phyloP scores from a whole-genome alignment of 2,113 vertebrate genomes.

The Channa maculata region DNA sequence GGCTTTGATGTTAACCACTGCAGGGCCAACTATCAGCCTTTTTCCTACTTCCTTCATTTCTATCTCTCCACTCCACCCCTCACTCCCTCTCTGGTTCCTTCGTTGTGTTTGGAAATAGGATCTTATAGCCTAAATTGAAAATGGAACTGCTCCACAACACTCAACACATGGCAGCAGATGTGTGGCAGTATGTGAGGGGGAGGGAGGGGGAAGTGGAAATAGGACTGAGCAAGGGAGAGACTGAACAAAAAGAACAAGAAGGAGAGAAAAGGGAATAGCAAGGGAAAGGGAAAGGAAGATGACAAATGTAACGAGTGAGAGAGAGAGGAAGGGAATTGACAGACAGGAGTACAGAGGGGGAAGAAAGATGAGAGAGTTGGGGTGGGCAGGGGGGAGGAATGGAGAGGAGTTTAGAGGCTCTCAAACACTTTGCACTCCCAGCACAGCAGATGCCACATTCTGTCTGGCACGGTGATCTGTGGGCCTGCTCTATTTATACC shows the following conservation, averaged over 20 bases:
- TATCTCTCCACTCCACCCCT: not conserved
- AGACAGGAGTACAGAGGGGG: constrained; percentile 22
- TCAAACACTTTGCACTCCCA: constrained; percentile 79
- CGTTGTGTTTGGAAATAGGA: constrained; percentile 71
- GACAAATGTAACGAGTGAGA: constrained; percentile 13
- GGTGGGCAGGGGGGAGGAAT: constrained; percentile 49
- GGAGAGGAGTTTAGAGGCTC: constrained; percentile 69
- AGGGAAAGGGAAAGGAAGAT: constrained; percentile 19
- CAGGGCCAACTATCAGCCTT: constrained; percentile 25
- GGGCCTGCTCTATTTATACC: constrained; percentile 81
- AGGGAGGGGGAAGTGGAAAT: constrained; percentile 25
- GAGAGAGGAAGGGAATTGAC: constrained; percentile 7
- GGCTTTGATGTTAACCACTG: constrained; percentile 59
- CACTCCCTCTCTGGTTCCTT: constrained; percentile 3
- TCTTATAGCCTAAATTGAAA: constrained; percentile 65
- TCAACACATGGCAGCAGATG: constrained; percentile 79
- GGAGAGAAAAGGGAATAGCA: constrained; percentile 2
- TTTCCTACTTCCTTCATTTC: constrained; percentile 24
- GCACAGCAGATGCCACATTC: constrained; percentile 83
- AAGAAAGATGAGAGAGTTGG: constrained; percentile 45
- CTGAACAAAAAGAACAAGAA: not conserved
- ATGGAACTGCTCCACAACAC: constrained; percentile 52
- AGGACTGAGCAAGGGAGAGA: constrained; percentile 13
- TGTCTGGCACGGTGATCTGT: constrained; percentile 82
- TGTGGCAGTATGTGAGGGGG: constrained; percentile 37